These are phyloP conservation scores for Tethea ocularis DNA, from an alignment of 2,888 invertebrate species.

Conservation along the genomic window DNA sequence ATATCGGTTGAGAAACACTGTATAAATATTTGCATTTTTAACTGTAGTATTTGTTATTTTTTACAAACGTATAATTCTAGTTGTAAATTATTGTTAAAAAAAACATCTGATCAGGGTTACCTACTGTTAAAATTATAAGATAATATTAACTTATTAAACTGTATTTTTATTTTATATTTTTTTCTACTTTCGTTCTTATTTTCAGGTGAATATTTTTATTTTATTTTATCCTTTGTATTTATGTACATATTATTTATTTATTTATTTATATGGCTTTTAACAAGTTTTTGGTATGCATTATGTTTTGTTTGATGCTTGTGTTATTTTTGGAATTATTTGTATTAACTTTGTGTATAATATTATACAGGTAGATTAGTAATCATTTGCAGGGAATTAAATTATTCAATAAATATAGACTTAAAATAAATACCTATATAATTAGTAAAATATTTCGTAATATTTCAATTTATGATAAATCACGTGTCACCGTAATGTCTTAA, in stretches of 20 bases:
- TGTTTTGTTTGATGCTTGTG: neutral
- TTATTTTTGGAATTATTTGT: neutral
- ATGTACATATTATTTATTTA: conserved; percentile 29
- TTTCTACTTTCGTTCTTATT: conserved; percentile 13
- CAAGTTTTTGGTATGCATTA: conserved; percentile 12
- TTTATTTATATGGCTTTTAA: conserved; percentile 29
- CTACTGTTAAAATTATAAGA: too few species aligned
- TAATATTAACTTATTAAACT: neutral
- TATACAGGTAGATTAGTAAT: neutral
- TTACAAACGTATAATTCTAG: too few species aligned
- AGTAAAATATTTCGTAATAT: too few species aligned
- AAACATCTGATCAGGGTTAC: too few species aligned
- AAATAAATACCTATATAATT: too few species aligned
- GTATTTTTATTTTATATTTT: conserved; percentile 16
- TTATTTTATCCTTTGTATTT: conserved; percentile 29
- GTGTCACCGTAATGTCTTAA: too few species aligned
- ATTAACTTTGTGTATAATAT: neutral
- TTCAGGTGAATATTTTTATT: conserved; percentile 11
- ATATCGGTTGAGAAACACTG: neutral
- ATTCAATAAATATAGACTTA: too few species aligned
- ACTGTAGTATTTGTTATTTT: too few species aligned
- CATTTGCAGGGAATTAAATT: too few species aligned
- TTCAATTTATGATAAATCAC: too few species aligned
- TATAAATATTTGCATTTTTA: too few species aligned
- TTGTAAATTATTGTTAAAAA: too few species aligned